Base-by-base conservation (phyloP, 1,140 invertebrate species). In the Pachypsylla venusta region DNA sequence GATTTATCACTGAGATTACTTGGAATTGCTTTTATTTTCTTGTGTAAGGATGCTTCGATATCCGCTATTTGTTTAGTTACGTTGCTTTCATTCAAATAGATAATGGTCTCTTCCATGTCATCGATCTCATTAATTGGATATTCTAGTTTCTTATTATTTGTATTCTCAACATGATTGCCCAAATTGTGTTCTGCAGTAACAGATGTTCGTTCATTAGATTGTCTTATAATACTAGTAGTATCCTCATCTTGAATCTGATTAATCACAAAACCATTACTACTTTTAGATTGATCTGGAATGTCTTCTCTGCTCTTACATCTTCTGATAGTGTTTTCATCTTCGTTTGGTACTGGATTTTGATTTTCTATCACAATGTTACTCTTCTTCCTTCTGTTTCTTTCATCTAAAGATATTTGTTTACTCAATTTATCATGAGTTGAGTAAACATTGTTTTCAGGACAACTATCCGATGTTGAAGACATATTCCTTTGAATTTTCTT, bases 1-100 rank as follows among this genome's bases (percentile, higher is more conserved):
- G 58, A 61, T 55, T 66, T 61, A 71, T 70, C 14, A 74, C 74
- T 40, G 73, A 61, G 0, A 7, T 5, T 7, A 5, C 3, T 3
- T n/a, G 4, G 4, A 3, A 48, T 48, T 7, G 7, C 16, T 19
- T 48, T 22, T 48, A 48, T 48, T 22, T 48, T 48, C 42, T 48
- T 48, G 42, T 7, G n/a, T 3, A 48, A 22, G n/a, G 7, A n/a
- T n/a, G 16, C 42, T 19, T 48, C 42, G 16, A 22, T 22, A 3
- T 19, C 7, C 4, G 3, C 4, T 4, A 48, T 48, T 48, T 48
- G n/a, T 48, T 22, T 48, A 35, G 30, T 35, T 10, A 10, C n/a
- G 7, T 7, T 7, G n/a, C 7, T 35, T n/a, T 35, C n/a, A n/a
- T 35, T 10, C 42, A 48, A n/a, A 48, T n/a, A 48, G 42, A 4